Base-by-base conservation (phyloP, 1,140 invertebrate genomes). In the Pectinophora gossypiella region DNA sequence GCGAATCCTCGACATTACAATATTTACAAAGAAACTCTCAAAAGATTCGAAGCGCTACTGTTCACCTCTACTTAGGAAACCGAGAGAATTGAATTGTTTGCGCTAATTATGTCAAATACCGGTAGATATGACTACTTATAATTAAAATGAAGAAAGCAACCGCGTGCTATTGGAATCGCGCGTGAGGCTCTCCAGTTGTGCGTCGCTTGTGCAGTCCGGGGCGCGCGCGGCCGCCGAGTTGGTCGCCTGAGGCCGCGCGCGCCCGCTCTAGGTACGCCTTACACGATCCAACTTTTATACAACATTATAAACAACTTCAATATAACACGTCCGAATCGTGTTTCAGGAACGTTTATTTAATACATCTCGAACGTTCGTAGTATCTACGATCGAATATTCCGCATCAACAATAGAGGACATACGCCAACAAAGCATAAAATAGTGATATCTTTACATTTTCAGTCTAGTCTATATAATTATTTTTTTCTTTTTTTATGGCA, bases 401-500 rank as follows among this genome's bases (percentile, higher is more conserved):
- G 67, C 66, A 70, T 76, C 69, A 78, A 84, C 78, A 78, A 81
- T 70, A 80, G 69, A 81, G 69, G 64, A 73, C 69, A 69, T 82
- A 76, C 81, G 78, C 77, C 79, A 87, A 85, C 78, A 85, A 80
- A 87, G 81, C 84, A 87, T 87, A 82, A 84, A 86, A 85, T 87
- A 87, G 76, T 87, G 84, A 87, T 87, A 87, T 86, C 72, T 83
- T 86, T 85, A 87, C 76, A 84, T 77, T 72, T 50, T 87, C 84
- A 87, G 84, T 87, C 81, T 87, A 87, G 77, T 82, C 81, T 85
- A 85, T 84, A 82, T 84, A 82, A 87, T 85, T 76, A 80, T 77
- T 74, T 72, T 76, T 66, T 84, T n/a, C n/a, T n/a, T n/a, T 65
- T 71, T 80, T 82, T 76, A 80, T 85, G 84, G 84, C 84, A 87